phyloP scores from a whole-genome alignment of 2,888 invertebrate genomes.

The Anorthoa munda region DNA sequence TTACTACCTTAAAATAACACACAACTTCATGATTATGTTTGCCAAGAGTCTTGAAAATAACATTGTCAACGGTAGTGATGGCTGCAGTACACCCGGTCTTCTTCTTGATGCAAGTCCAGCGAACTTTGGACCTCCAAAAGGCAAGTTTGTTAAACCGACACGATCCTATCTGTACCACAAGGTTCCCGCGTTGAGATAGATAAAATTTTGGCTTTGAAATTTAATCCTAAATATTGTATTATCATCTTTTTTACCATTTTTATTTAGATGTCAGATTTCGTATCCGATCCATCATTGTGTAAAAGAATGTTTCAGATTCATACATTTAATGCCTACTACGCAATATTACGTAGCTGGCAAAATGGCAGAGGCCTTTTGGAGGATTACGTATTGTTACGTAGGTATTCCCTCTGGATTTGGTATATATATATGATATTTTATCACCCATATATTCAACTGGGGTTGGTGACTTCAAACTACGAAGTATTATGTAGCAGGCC shows the following conservation, averaged over 20 bases:
- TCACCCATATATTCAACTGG: no score
- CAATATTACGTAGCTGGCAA: no score
- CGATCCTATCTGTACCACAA: constrained; percentile 86
- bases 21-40: constrained; percentile 82
- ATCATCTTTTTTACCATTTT: constrained; percentile 13
- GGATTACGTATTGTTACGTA: no score
- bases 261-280: not conserved
- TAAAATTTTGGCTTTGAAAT: constrained; percentile 85
- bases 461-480: no score
- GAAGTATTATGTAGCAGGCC: no score
- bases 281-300: not conserved
- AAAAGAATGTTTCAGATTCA: not conserved
- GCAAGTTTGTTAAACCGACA: constrained; percentile 84
- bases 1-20: constrained; percentile 2
- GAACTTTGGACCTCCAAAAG: constrained; percentile 86
- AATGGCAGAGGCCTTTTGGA: no score
- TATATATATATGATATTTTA: no score
- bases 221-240: constrained; percentile 1
- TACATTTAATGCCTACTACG: no score
- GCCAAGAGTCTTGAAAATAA: constrained; percentile 87
- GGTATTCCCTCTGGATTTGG: no score
- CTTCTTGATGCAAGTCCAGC: constrained; percentile 89
- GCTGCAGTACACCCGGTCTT: constrained; percentile 86
- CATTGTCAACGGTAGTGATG: constrained; percentile 86
- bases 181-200: constrained; percentile 85